Base-by-base conservation (phyloP, 1,140 invertebrate genomes). In the Drepana arcuata region DNA sequence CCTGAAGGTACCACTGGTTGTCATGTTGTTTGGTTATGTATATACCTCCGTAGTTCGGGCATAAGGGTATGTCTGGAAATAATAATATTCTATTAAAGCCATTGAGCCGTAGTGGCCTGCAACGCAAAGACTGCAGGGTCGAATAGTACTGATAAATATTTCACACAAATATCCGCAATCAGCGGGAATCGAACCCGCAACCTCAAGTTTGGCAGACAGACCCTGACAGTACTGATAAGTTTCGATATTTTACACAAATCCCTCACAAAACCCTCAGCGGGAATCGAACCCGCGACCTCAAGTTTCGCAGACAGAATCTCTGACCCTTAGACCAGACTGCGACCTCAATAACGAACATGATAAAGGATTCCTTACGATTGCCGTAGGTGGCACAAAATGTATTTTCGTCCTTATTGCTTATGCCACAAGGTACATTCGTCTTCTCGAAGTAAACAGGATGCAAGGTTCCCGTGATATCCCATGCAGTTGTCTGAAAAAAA, bases 401-500 rank as follows among this genome's bases (percentile, higher is more conserved):
- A 27, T 63, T 48, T 15, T 62, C 54, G 7, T 34, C 33, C 5
- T 31, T 26, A 26, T 10, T 6, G 39, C 36, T 11, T 46, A 23
- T 26, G 24, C 42, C 43, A 23, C 25, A 6, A 18, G 48, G 36
- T 14, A 11, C 35, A 50, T 28, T 41, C 41, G 7, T 34, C 23
- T 52, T 51, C 18, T 59, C 45, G 25, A 72, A 65, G 16, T 48
- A 27, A 14, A 78, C 55, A 10, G 50, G 44, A 1, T 52, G 49
- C n/a, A 78, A 27, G 4, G 53, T 48, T 2, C 68, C 73, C 3
- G 42, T 34, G 13, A 59, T 15, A 5, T 55, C 51, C 73, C 73
- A 78, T 9, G 64, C 73, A 12, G 68, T 72, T 3, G 70, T 71
- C 73, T 78, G 53, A 29, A 65, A 65, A n/a, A n/a, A n/a, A n/a